Evolutionary conservation across 2,113 vertebrate species (phyloP), one percentile per base, ranked within the genome.

Genomic region (Taurulus bubalis): DNA sequence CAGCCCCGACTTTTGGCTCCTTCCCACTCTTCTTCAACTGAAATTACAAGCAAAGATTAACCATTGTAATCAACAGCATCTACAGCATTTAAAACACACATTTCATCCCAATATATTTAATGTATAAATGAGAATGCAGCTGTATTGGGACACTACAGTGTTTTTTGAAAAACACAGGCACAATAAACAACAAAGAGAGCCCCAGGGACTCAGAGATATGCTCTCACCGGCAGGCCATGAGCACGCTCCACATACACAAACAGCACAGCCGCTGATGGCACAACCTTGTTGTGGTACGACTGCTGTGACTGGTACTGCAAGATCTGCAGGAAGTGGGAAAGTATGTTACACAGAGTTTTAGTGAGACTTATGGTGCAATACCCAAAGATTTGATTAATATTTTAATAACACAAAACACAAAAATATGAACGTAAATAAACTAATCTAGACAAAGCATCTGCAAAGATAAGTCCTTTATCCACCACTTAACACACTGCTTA

Each of bases 1-100:
- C 96, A n/a, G 89, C 94, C 1, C 94, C 96, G 24, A 94, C 90
- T 49, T 91, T 95, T 14, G 97, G 96, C 24, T 95, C 95, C 77
- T 97, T 97, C 82, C 95, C 95, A 59, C 91, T 96, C 89, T 97
- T 98, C 74, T 95, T 96, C 66, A 97, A 83, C 97, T 98, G 75
- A 42, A 83, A 82, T 81, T 9, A 79, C 80, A 53, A 45, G 77
- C 16, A 62, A 66, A 55, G 47, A 76, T 79, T 30, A 59, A 66
- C 6, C 32, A 47, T 0, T 40, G n/a, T 28, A 36, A 45, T 49
- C 76, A 24, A 30, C 36, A 6, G 28, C 45, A 40, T 62, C 3
- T 28, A 68, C 2, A 56, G 15, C 58, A 71, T 60, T 38, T 45
- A n/a, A 75, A 85, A 56, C 22, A 69, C 20, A 66, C 34, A 56